A percentile compares a stretch with the other conserved stretches of the same genome.
These are phyloP conservation scores for Euglossa dilemma DNA, from an alignment of 1,140 invertebrate species.

Conservation along the genomic window DNA sequence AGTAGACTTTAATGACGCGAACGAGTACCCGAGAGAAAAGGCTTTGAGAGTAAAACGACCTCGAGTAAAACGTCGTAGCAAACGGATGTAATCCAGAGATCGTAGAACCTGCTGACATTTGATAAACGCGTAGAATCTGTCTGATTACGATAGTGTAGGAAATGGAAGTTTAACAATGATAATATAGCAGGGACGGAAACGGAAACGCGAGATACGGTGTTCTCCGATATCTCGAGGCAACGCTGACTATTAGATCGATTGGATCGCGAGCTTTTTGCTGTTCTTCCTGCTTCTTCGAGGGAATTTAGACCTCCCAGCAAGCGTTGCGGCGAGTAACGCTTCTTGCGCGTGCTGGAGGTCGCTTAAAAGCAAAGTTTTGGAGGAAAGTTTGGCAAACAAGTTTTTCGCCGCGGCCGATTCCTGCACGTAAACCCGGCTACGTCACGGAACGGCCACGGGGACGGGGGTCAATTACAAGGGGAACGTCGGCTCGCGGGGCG, in stretches of 20 bases:
- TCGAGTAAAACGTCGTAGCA: too few species aligned
- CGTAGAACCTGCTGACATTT: too few species aligned
- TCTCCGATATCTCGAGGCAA: neutral
- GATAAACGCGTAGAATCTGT: too few species aligned
- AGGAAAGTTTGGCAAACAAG: constrained; percentile 55
- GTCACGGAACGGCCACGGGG: constrained; percentile 48
- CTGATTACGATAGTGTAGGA: too few species aligned
- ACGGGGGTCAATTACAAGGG: constrained; percentile 73
- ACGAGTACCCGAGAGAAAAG: too few species aligned
- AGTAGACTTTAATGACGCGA: too few species aligned
- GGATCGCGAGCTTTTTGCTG: neutral
- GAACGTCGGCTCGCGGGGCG: constrained; percentile 69
- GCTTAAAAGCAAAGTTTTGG: constrained; percentile 50
- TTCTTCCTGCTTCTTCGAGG: neutral
- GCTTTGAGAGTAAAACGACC: too few species aligned
- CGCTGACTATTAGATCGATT: neutral
- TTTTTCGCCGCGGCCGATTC: constrained; percentile 47
- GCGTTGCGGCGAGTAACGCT: constrained; percentile 1
- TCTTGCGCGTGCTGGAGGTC: neutral
- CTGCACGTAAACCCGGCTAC: constrained; percentile 53
- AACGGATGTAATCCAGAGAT: too few species aligned
- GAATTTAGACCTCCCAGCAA: constrained; percentile 37
- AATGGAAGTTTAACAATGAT: too few species aligned
- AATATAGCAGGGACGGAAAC: too few species aligned
- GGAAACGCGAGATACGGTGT: too few species aligned